Conservation (phyloP, 2,888 invertebrate genomes). For the Philhelius pedissequus region DNA sequence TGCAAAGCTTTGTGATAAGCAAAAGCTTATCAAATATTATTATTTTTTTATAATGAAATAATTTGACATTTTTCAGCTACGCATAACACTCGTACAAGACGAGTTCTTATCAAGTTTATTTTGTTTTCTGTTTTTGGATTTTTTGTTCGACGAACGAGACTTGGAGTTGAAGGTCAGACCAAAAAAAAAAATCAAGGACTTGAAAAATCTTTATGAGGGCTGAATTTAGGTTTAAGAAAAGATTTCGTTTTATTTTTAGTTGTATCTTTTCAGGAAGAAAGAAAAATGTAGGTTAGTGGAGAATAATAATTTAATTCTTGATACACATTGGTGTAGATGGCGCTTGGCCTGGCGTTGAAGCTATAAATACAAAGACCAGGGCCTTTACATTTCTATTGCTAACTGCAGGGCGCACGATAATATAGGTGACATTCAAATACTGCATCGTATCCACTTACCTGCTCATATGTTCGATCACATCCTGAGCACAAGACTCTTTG, state of each 20-base stretch:
- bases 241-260: not conserved
- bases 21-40: constrained; percentile 19
- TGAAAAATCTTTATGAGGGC: not conserved
- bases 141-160: no score
- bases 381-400: not conserved
- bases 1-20: constrained; percentile 30
- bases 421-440: no score
- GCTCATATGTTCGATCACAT: no score
- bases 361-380: not conserved
- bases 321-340: not conserved
- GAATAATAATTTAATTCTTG: not conserved
- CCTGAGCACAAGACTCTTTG: no score
- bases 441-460: no score
- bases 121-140: not conserved
- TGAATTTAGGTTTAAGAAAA: no score
- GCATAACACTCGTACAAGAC: not conserved
- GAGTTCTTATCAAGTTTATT: not conserved
- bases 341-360: not conserved
- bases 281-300: not conserved
- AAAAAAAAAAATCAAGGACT: constrained; percentile 12
- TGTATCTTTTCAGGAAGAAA: constrained; percentile 21
- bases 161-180: constrained; percentile 40
- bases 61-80: not conserved
- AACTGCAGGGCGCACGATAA: not conserved
- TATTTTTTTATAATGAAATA: not conserved